Evolutionary conservation across 2,797 vertebrate genomes (phyloP).

Genomic region (Acridotheres tristis): DNA sequence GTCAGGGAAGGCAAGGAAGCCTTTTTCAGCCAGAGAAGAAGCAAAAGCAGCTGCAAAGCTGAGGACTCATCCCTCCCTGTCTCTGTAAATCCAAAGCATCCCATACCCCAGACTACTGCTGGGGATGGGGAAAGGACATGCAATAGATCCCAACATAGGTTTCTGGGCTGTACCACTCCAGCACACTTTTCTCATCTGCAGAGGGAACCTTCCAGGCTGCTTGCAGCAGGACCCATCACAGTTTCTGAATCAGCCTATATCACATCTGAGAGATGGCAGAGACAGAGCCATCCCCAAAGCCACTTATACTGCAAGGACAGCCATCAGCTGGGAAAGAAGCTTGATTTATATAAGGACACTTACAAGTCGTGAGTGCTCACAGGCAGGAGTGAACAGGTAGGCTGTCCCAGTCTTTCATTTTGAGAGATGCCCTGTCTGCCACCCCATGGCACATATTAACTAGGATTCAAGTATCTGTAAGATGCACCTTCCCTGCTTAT

Average conservation of each 20-base stretch:
- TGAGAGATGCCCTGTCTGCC: background rate
- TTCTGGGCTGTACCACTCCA: background rate
- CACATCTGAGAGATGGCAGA: background rate
- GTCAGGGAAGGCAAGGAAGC: background rate
- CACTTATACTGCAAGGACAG: background rate
- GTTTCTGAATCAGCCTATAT: background rate
- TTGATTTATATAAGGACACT: background rate
- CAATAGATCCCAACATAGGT: background rate
- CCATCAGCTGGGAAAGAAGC: background rate
- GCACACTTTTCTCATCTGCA: background rate
- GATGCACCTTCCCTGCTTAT: background rate
- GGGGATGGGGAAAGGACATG: background rate
- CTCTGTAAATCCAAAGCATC: background rate
- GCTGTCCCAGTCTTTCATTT: background rate
- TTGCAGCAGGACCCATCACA: background rate
- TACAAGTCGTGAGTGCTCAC: fast-evolving
- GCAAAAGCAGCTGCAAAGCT: background rate
- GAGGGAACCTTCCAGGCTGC: background rate
- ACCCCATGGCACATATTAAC: background rate
- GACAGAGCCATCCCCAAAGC: background rate
- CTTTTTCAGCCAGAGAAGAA: background rate
- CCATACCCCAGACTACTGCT: background rate
- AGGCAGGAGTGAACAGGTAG: background rate
- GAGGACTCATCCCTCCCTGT: background rate
- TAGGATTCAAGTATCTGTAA: background rate